These are phyloP conservation scores for Chymomyza procnemis DNA, from an alignment of 2,888 invertebrate species.

Conservation along the genomic window DNA sequence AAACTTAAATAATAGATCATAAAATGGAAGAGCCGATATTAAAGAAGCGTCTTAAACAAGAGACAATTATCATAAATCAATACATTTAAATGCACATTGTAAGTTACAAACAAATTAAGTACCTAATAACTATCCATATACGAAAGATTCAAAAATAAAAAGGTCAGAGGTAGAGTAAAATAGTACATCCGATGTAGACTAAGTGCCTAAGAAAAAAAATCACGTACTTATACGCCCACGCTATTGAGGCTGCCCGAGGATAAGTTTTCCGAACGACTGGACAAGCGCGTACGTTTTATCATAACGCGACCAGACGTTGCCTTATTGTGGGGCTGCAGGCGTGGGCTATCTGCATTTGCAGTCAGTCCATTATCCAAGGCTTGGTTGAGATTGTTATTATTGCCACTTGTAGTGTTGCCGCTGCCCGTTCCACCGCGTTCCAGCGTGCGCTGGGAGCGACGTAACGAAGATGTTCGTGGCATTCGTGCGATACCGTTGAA, in stretches of 20 bases:
- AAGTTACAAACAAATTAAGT: conserved; percentile 56
- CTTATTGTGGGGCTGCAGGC: conserved; percentile 37
- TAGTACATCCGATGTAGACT: not conserved
- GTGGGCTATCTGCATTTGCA: conserved; percentile 28
- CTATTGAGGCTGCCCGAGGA: conserved; percentile 63
- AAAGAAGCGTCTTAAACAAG: not conserved
- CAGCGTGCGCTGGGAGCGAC: conserved; percentile 63
- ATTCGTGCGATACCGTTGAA: conserved; percentile 51
- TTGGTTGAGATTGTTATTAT: conserved; percentile 63
- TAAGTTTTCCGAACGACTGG: conserved; percentile 65
- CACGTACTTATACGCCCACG: conserved; percentile 62
- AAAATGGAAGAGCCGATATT: conserved; percentile 54
- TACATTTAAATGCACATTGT: conserved; percentile 26
- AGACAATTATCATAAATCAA: conserved; percentile 7
- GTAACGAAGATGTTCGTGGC: conserved; percentile 62
- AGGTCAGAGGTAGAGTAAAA: not conserved
- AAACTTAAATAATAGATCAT: conserved; percentile 37
- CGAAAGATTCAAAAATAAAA: conserved; percentile 33
- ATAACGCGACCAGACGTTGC: conserved; percentile 49
- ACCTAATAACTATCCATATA: conserved; percentile 35
- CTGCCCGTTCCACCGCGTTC: conserved; percentile 49
- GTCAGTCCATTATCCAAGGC: conserved; percentile 20
- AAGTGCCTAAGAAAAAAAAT: conserved; percentile 31
- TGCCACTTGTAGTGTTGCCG: conserved; percentile 38
- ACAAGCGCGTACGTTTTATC: conserved; percentile 57